Base-by-base conservation (phyloP, 37 sponge, comb jelly and placozoan genomes). In the Cliona cf. orientalis region DNA sequence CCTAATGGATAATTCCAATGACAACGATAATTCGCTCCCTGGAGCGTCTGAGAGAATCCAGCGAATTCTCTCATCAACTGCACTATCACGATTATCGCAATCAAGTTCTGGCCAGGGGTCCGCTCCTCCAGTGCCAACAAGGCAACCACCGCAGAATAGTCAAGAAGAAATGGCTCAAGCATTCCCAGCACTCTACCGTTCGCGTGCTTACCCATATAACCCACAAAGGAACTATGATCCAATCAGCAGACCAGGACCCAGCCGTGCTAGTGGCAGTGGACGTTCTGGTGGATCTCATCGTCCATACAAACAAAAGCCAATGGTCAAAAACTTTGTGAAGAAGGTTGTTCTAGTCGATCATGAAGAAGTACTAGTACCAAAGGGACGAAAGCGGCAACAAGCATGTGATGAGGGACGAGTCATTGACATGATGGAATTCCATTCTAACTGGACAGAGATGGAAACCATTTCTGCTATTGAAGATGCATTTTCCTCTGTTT, bases 381-480 rank as follows among this genome's bases (percentile, higher is more conserved):
- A 49, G 53, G 53, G 53, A 19, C 9, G 14, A 49, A 9, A 14
- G 53, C 53, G 53, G 14, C 53, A 49, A 14, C 14, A 19, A 19
- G 53, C 53, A 49, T 49, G 14, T 49, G 53, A 49, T 49, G 53
- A 49, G 53, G 53, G 53, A 49, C 53, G 53, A 49, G 53, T 49
- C 53, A 49, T 9, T 19, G 53, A 49, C 14, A 49, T 49, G 53
- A 49, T 49, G 53, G 53, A 49, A 49, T 49, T 49, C 53, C 9
- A 49, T 9, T 14, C 9, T 19, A 9, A 49, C 53, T 49, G 53
- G 53, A 19, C 53, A 19, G 53, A 49, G 14, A 9, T 19, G 53
- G 53, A 49, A 9, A 19, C 14, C 14, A 49, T 49, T 19, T 9
- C 9, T 19, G 53, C 53, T 19, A 49, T 49, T 14, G 53, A 49